Base-by-base conservation (phyloP, 2,113 vertebrate species). In the Nibea coibor region DNA sequence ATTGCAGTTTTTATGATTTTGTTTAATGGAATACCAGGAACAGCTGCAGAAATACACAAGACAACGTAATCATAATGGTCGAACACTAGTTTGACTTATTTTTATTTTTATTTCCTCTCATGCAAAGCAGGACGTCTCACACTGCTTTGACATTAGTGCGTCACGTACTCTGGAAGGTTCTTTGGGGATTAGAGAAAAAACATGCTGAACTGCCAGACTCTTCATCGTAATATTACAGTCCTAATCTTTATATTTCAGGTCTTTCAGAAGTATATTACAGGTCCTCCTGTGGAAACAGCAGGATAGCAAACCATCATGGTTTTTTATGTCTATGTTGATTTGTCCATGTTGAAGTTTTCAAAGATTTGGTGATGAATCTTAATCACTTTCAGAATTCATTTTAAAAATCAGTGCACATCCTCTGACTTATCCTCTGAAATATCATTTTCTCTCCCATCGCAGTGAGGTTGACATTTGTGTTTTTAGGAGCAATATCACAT, bases 1-100 rank as follows among this genome's bases (percentile, higher is more conserved):
- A 22, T 35, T 82, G 53, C 54, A 3, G 20, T 82, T 83, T 82
- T 84, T 72, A 71, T 78, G 50, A 73, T 62, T 65, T 53, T 45
- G n/a, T 56, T 72, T 58, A 57, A 53, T 62, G 24, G 31, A 56
- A 62, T 14, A 79, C 4, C 7, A 31, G 19, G 16, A 31, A 54
- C 45, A 65, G 59, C 69, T 22, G 48, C 57, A 72, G 47, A 72
- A 45, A 53, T 22, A 43, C 28, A 62, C 22, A 75, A 26, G 72
- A 62, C 43, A 16, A 59, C 6, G 7, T 6, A 6, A 31, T 5
- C 3, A 71, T 54, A 63, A 45, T 45, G 43, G 35, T 9, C 10
- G 47, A 85, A 72, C 47, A 35, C 4, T 22, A 20, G 53, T 43
- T 51, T 65, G 47, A 59, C 53, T 65, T n/a, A n/a, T n/a, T n/a